Base-by-base conservation (phyloP, 64 coral and sea anemone genomes). In the Pocillopora damicornis region DNA sequence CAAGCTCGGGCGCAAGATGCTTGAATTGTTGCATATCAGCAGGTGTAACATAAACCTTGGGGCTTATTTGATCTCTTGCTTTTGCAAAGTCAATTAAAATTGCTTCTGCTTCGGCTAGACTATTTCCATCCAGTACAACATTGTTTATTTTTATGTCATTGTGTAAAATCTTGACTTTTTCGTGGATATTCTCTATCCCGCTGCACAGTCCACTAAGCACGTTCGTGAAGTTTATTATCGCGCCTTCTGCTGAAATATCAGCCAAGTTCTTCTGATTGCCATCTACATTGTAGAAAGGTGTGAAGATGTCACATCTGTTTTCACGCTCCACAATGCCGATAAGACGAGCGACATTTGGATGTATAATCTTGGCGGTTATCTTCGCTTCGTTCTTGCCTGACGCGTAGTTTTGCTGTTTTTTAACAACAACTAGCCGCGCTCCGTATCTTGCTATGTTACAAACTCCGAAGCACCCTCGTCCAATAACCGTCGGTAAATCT, bases 91-190 rank as follows among this genome's bases (percentile, higher is more conserved):
- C 88, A 37, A 90, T 61, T 42, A 90, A 15, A 14, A 73, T 59
- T 34, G 88, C 88, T 80, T 90, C 76, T 37, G 88, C 76, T 20
- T 81, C 59, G 15, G 65, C 15, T 13, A 73, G 15, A 60, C 51
- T 74, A 17, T 20, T 5, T 36, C 76, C 77, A 13, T 90, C 79
- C 35, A 90, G 58, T 6, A 90, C 88, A 17, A 82, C 79, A 25
- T 82, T 90, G 67, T 90, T 90, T 60, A 15, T 51, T 59, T 90
- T 90, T 2, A 90, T 69, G 79, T 90, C 88, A 1, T 89, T 89
- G 67, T 89, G 88, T 15, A 90, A 34, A 4, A 83, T 58, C 7
- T 83, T 82, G 61, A 59, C 56, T 20, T 30, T 61, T 16, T 80
- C 20, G 35, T 90, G 78, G 11, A 90, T 20, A 35, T 82, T 61